Evolutionary conservation across 2,797 vertebrate species (phyloP).

Genomic region (Gallinago stenura): DNA sequence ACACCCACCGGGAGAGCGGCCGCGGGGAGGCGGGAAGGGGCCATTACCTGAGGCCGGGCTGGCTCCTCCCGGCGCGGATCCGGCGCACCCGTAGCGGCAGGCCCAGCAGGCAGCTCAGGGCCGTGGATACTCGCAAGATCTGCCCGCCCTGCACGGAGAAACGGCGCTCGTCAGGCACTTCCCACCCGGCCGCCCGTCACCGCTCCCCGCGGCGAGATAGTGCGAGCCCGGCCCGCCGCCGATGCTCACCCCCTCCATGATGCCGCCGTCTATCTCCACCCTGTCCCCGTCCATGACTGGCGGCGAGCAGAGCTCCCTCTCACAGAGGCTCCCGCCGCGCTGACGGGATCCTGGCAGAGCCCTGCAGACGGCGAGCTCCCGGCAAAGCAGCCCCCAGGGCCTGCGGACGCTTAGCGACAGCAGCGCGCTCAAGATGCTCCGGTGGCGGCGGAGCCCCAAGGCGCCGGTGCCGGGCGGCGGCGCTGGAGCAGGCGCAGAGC

Average conservation of each 20-base stretch:
- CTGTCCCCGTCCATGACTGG: constrained; percentile 76
- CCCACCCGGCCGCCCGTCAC: not conserved
- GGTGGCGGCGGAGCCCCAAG: too few relatives aligned
- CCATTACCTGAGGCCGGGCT: constrained; percentile 92
- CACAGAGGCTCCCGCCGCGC: not conserved
- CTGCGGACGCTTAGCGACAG: rapidly evolving
- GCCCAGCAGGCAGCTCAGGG: constrained; percentile 91
- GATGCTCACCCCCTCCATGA: constrained; percentile 94
- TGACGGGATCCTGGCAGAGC: rapidly evolving
- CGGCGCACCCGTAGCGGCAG: constrained; percentile 86
- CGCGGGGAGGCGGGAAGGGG: not conserved
- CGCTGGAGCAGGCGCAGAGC: not conserved
- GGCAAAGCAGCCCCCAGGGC: rapidly evolving
- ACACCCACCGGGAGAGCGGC: not conserved
- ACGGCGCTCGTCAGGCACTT: not conserved
- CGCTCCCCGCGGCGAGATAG: not conserved
- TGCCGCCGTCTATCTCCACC: constrained; percentile 91
- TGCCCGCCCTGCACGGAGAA: constrained; percentile 88
- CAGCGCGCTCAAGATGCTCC: not conserved
- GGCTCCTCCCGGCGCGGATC: constrained; percentile 93
- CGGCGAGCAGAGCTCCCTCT: not conserved
- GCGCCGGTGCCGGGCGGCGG: rapidly evolving
- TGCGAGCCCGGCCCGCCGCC: not conserved
- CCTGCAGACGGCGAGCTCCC: not conserved
- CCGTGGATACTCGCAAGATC: constrained; percentile 90